Evolutionary conservation across 35 echinoderm and acorn worm species (phyloP), one percentile per base, ranked within the genome.

Genomic region (Apostichopus californicus): DNA sequence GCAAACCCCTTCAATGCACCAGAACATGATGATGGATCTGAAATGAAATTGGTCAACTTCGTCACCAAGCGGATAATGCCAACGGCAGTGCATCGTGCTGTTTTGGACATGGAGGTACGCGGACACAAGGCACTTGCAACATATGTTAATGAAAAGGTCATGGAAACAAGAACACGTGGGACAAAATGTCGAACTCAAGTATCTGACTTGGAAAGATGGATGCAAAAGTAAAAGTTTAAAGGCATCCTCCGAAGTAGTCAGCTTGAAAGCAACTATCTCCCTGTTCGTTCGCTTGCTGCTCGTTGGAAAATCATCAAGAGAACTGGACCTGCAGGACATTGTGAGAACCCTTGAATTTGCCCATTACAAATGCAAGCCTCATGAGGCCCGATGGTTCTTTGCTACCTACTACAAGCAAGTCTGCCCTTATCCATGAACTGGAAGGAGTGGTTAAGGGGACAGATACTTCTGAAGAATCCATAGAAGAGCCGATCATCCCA

Each of bases 101-200:
- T 52, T 54, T 56, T 85, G 55, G 57, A 59, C 55, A 85, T n/a
- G 7, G 54, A 56, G 17, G 81, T 53, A 26, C 17, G 17, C 17
- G 81, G 81, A 53, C 15, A 9, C 21, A 85, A 12, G 25, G 81
- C 81, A 28, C 54, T 28, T 54, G 54, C 20, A 85, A 52, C 17
- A n/a, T 85, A 28, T 85, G 55, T 85, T 53, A 26, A 85, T 28
- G 81, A 85, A 9, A 22, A 8, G 55, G 54, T 85, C 17, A 52
- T 56, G 81, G 54, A 85, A 17, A 85, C 15, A 56, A 53, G 54
- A 85, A 85, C 54, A 28, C 46, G 81, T 85, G 81, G 81, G 81
- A 85, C 17, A 85, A 85, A 85, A 85, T 85, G 81, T 54, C 81
- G 54, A 85, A 56, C 15, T 53, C 17, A 56, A 85, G 54, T 18